These are phyloP conservation scores for Meteorus colon DNA, from an alignment of 2,888 invertebrate species.

Conservation along the genomic window DNA sequence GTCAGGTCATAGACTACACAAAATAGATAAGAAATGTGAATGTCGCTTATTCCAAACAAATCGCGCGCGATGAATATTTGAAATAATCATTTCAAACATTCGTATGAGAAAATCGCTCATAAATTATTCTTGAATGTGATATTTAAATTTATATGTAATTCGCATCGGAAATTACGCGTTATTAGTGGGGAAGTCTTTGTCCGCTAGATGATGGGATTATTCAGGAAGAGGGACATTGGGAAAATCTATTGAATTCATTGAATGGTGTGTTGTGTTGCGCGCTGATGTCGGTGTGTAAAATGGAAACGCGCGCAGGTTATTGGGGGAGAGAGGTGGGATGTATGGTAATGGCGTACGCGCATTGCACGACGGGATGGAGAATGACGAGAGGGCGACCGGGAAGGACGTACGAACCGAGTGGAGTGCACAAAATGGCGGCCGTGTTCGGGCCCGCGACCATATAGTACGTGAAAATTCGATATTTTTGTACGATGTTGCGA, in stretches of 20 bases:
- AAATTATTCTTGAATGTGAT: too few relatives aligned
- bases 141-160: too few relatives aligned
- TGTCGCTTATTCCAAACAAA: conserved; percentile 43
- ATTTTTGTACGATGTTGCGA: conserved; percentile 66
- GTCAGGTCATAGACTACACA: conserved; percentile 28
- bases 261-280: conserved; percentile 45
- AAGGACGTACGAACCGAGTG: conserved; percentile 61
- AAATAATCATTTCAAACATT: too few relatives aligned
- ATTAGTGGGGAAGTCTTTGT: too few relatives aligned
- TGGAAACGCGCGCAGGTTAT: conserved; percentile 13
- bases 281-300: conserved; percentile 11
- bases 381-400: conserved; percentile 49
- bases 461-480: conserved; percentile 68
- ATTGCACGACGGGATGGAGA: conserved; percentile 64
- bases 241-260: conserved; percentile 31
- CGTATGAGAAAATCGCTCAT: too few relatives aligned
- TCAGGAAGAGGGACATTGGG: conserved; percentile 38
- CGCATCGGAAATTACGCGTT: too few relatives aligned
- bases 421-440: conserved; percentile 72
- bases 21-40: conserved; percentile 46
- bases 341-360: conserved; percentile 55
- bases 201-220: neutral
- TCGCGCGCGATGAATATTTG: neutral
- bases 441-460: conserved; percentile 67
- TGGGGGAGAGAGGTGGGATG: conserved; percentile 22